Evolutionary conservation across 2,888 invertebrate genomes (phyloP).

Genomic region (Eupithecia vulgata): DNA sequence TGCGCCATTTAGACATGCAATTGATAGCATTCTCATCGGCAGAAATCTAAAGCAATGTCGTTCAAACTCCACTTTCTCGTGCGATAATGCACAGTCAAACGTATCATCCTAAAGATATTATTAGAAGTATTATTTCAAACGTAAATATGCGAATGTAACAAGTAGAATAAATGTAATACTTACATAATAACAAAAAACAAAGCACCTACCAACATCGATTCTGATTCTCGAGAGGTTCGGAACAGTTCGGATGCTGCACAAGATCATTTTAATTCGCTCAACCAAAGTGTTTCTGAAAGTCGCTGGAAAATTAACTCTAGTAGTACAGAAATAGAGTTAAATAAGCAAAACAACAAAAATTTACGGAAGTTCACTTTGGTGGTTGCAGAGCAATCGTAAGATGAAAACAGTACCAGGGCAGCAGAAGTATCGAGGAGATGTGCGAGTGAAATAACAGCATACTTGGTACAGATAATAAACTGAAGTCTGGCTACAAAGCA

Average conservation of each 20-base stretch:
- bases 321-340: conserved; percentile 34
- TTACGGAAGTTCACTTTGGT: conserved; percentile 42
- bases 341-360: conserved; percentile 32
- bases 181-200: too few relatives aligned
- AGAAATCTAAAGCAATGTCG: neutral
- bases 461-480: neutral
- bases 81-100: neutral
- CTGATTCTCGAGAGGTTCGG: conserved; percentile 18
- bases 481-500: conserved; percentile 9
- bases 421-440: conserved; percentile 46
- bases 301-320: conserved; percentile 34
- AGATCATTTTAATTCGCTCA: conserved; percentile 32
- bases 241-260: conserved; percentile 32
- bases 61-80: neutral
- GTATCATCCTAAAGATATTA: neutral
- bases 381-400: conserved; percentile 44
- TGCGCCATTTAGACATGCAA: too few relatives aligned
- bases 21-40: neutral
- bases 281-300: conserved; percentile 23
- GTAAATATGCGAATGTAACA: too few relatives aligned
- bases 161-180: too few relatives aligned
- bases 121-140: too few relatives aligned
- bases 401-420: conserved; percentile 64
- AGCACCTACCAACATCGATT: neutral
- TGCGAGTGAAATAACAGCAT: conserved; percentile 15